Evolutionary conservation across 1,140 invertebrate genomes (phyloP), one percentile per base, ranked within the genome.

Genomic region (Tribolium castaneum): DNA sequence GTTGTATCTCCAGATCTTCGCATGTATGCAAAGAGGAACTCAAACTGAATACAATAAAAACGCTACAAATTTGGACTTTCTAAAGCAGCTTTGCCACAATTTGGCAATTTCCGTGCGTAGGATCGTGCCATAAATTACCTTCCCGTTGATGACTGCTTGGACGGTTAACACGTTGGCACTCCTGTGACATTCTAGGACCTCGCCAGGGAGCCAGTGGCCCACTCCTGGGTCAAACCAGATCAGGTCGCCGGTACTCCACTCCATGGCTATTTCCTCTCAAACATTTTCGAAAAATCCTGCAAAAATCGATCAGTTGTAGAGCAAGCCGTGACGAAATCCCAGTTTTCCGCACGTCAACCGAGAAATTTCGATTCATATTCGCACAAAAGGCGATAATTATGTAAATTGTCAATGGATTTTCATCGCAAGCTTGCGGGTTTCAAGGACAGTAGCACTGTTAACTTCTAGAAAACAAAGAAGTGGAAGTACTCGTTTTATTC

Each of bases 141-240:
- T 96, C 87, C 94, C 94, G 86, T 93, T 94, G 84, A 97, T 95
- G 78, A 95, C 89, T 7, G 95, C 94, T 86, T 96, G 94, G 7
- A 96, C 94, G 30, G 95, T 95, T 82, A 97, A 90, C 49, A 97
- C 95, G 86, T 96, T 94, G 34, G 95, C 95, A 52, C 94, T 94
- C 81, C 92, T 91, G 87, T 97, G 95, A 79, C 94, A 95, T 86
- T 97, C 95, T 79, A 95, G 87, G 72, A 97, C 93, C 87, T 96
- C 94, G 71, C 96, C 96, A 50, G 96, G 96, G 82, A 97, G 90
- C 81, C 95, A 94, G 88, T 97, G 92, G 30, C 95, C 94, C 81
- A 96, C 91, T 10, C 95, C 93, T 35, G 96, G 95, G 89, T 97
- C 95, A 89, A 97, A 97, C 96, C 96, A 97, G 81, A 97, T 94